Percentiles rank a stretch among this genome's conserved stretches.
Evolutionary conservation across 2,113 vertebrate genomes (phyloP).

Genomic region (Neoarius graeffei): DNA sequence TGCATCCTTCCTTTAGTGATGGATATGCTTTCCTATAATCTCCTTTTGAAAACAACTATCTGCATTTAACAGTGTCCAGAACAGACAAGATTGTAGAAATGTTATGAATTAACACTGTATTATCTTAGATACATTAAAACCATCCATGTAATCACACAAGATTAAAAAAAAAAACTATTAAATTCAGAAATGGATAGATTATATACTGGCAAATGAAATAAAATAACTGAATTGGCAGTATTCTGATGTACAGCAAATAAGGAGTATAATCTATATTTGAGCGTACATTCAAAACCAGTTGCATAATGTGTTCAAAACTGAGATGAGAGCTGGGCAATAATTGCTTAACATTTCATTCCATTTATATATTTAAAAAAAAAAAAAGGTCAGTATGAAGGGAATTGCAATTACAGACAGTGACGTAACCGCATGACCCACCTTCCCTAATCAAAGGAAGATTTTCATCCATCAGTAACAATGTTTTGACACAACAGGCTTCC

Average conservation of each 20-base stretch:
- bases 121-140: constrained; percentile 64
- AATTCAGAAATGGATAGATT: constrained; percentile 36
- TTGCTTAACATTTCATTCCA: constrained; percentile 55
- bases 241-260: constrained; percentile 63
- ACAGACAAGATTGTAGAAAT: constrained; percentile 62
- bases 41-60: constrained; percentile 68
- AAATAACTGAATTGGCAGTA: constrained; percentile 61
- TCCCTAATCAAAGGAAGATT: constrained; percentile 32
- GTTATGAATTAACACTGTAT: constrained; percentile 75
- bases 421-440: constrained; percentile 23
- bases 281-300: constrained; percentile 80
- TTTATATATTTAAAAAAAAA: constrained; percentile 36
- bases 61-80: constrained; percentile 57
- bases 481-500: constrained; percentile 22
- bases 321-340: constrained; percentile 62
- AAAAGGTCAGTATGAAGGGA: constrained; percentile 52
- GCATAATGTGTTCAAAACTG: constrained; percentile 73
- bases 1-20: constrained; percentile 38
- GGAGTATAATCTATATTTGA: constrained; percentile 71
- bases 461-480: constrained; percentile 3
- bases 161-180: neutral
- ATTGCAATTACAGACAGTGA: constrained; percentile 42
- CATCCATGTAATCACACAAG: constrained; percentile 42
- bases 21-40: constrained; percentile 40
- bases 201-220: constrained; percentile 62